A percentile compares a stretch with the other conserved stretches of the same genome.
phyloP scores from a whole-genome alignment of 2,113 vertebrate species.

The Regulus satrapa region DNA sequence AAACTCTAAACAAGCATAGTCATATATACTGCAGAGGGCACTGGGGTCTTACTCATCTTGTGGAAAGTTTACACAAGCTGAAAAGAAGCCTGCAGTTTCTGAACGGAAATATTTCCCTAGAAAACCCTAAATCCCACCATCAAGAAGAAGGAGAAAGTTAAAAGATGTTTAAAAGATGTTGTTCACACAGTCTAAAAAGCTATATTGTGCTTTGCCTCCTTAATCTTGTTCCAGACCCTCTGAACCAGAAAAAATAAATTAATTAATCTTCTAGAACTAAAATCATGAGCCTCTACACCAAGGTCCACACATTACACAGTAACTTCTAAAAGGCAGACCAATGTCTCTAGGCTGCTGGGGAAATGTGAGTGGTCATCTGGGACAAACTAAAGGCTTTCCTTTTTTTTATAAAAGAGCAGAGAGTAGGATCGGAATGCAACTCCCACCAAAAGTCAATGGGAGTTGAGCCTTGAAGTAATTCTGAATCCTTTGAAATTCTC shows the following conservation, averaged over 20 bases:
- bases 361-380: not conserved
- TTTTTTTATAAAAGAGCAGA: not conserved
- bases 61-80: not conserved
- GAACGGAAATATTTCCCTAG: not conserved
- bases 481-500: constrained; percentile 15
- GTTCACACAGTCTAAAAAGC: not conserved
- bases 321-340: constrained; percentile 14
- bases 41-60: fast-evolving
- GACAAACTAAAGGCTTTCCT: not conserved
- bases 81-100: not conserved
- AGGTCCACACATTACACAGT: not conserved
- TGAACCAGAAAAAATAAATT: not conserved
- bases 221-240: not conserved
- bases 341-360: not conserved
- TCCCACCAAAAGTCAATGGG: not conserved
- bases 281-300: not conserved
- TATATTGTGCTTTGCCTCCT: not conserved
- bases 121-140: not conserved
- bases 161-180: not conserved
- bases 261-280: not conserved
- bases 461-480: constrained; percentile 1
- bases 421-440: not conserved
- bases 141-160: not conserved
- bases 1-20: not conserved
- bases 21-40: not conserved